phyloP scores from a whole-genome alignment of 2,113 vertebrate genomes.

The Pseudorasbora parva region DNA sequence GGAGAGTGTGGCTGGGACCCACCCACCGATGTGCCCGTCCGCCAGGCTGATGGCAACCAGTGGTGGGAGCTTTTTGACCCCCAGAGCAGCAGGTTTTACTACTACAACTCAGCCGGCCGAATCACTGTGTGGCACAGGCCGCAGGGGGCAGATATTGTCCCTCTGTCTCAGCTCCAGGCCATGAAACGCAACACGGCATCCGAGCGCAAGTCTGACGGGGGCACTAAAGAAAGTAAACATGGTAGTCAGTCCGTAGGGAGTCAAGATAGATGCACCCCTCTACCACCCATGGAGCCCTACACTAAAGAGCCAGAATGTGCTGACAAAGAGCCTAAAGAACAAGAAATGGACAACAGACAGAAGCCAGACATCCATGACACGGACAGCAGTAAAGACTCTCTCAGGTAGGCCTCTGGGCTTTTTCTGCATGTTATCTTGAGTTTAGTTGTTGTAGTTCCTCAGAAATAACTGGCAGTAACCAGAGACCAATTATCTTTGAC shows the following conservation, averaged over 20 bases:
- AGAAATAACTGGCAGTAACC: slow-evolving; percentile 4
- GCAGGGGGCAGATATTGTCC: slow-evolving; percentile 86
- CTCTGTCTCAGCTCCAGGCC: slow-evolving; percentile 87
- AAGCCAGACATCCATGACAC: slow-evolving; percentile 62
- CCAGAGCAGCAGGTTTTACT: slow-evolving; percentile 88
- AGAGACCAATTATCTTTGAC: slow-evolving; percentile 9
- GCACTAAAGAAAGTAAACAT: slow-evolving; percentile 64
- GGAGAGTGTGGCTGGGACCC: slow-evolving; percentile 90
- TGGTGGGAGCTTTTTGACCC: slow-evolving; percentile 93
- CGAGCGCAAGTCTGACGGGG: slow-evolving; percentile 56
- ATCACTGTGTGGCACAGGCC: slow-evolving; percentile 90
- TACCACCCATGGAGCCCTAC: slow-evolving; percentile 62
- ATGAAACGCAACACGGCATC: slow-evolving; percentile 81
- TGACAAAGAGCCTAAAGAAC: slow-evolving; percentile 59
- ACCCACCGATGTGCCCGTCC: slow-evolving; percentile 78
- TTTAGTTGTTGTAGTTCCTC: background rate
- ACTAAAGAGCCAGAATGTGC: slow-evolving; percentile 55
- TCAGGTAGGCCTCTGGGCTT: slow-evolving; percentile 74
- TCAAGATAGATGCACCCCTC: slow-evolving; percentile 66
- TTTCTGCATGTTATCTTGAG: background rate
- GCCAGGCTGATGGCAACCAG: slow-evolving; percentile 86
- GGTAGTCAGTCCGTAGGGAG: slow-evolving; percentile 62
- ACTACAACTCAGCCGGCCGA: slow-evolving; percentile 84
- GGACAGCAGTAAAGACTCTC: slow-evolving; percentile 75
- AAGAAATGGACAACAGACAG: slow-evolving; percentile 62